Conservation (phyloP, 2,797 vertebrate species). For the Hapalemur alaotrensis region DNA sequence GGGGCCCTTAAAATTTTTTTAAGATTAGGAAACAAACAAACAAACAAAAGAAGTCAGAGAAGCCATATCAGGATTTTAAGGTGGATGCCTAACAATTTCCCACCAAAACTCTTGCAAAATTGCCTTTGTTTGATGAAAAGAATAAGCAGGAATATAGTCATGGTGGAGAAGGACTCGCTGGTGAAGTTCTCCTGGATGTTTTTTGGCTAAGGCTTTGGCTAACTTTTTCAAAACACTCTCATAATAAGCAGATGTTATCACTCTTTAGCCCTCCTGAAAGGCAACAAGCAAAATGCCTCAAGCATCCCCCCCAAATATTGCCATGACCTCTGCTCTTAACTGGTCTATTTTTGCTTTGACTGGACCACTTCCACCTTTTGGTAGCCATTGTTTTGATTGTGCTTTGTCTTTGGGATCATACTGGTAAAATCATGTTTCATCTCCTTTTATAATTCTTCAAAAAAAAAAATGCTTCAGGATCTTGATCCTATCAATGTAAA, state of each 20-base stretch:
- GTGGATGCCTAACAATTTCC: not conserved
- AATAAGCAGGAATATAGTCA: not conserved
- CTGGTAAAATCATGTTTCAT: not conserved
- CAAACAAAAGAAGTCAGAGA: not conserved
- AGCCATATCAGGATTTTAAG: not conserved
- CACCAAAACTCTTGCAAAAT: not conserved
- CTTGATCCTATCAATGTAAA: not conserved
- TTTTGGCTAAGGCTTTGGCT: not conserved
- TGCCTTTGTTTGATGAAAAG: not conserved
- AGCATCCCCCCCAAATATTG: not conserved
- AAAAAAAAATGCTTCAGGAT: not conserved
- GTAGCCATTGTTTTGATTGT: not conserved
- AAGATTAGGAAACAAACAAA: not conserved
- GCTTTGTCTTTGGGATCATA: not conserved
- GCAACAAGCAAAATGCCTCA: not conserved
- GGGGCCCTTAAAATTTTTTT: not conserved
- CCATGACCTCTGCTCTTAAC: not conserved
- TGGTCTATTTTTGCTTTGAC: not conserved
- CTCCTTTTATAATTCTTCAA: not conserved
- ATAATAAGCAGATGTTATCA: not conserved
- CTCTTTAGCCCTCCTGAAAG: not conserved
- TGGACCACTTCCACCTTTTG: not conserved
- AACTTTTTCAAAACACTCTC: not conserved
- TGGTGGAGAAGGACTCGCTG: not conserved
- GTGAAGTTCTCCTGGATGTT: not conserved